Conservation (phyloP, 1,140 invertebrate genomes). For the Drosophila mayri region DNA sequence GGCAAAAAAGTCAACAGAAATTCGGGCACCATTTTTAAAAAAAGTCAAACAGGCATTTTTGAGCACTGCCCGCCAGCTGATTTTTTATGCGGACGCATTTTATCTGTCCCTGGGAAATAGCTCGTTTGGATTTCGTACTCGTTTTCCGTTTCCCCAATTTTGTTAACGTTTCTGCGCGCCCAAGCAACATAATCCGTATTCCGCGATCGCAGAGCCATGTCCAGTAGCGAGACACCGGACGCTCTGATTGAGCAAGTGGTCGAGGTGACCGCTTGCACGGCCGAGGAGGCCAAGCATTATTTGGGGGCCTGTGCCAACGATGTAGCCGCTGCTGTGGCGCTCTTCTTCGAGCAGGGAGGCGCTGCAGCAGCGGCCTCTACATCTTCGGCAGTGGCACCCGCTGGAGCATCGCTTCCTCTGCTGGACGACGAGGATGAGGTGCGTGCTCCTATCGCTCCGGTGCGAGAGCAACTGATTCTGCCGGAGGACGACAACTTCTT, state of each 20-base stretch:
- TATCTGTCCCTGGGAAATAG: conserved; percentile 43
- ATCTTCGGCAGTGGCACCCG: conserved; percentile 11
- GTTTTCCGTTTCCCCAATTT: conserved; percentile 14
- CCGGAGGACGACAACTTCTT: conserved; percentile 84
- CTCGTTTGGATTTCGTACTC: conserved; percentile 13
- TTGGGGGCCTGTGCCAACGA: conserved; percentile 75
- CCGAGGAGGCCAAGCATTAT: conserved; percentile 74
- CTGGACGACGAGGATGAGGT: conserved; percentile 71
- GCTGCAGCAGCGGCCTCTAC: conserved; percentile 20
- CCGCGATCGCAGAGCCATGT: conserved; percentile 45
- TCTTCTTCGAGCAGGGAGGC: conserved; percentile 75
- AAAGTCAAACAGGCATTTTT: neutral
- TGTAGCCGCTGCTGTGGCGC: conserved; percentile 75
- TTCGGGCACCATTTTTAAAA: too few species aligned
- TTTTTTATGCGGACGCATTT: conserved; percentile 40
- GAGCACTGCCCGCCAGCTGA: conserved; percentile 2
- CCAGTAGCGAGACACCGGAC: conserved; percentile 58
- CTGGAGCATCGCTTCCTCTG: conserved; percentile 23
- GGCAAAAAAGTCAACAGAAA: too few species aligned
- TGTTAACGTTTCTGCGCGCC: neutral
- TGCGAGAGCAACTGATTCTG: conserved; percentile 77
- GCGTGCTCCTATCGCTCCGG: conserved; percentile 80
- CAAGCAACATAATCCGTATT: conserved; percentile 6
- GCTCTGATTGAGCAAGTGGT: conserved; percentile 69
- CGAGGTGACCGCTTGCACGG: conserved; percentile 72